Evolutionary conservation across 1,140 invertebrate genomes (phyloP).

Genomic region (Popillia japonica): DNA sequence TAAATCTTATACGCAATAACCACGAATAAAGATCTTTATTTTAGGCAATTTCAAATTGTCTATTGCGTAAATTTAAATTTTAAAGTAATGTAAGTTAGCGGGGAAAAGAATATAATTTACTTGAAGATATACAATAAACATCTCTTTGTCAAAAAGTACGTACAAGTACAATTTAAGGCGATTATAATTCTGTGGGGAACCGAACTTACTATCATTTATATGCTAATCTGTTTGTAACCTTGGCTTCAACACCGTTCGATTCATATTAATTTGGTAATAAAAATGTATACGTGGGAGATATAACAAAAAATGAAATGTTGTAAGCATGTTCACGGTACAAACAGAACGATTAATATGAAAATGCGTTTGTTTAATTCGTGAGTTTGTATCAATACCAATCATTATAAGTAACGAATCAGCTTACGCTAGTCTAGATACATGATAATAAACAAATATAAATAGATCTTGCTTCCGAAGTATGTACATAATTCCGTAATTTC

Average conservation of each 20-base stretch:
- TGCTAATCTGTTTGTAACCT: slow-evolving; percentile 9
- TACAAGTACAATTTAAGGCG: background rate
- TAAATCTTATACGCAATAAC: background rate
- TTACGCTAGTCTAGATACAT: background rate
- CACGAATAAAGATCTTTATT: background rate
- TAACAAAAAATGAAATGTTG: slow-evolving; percentile 25
- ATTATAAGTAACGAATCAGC: background rate
- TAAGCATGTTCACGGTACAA: background rate
- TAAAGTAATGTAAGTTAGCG: background rate
- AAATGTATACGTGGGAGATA: slow-evolving; percentile 13
- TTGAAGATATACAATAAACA: background rate
- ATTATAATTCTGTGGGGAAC: background rate
- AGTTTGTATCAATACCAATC: background rate
- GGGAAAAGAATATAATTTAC: background rate
- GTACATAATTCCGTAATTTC: too few species aligned
- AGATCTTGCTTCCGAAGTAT: too few species aligned
- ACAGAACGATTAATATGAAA: slow-evolving; percentile 28
- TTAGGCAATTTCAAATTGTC: background rate
- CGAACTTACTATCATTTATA: slow-evolving; percentile 23
- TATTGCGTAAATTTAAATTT: background rate
- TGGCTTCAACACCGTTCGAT: slow-evolving; percentile 20
- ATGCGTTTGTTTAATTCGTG: slow-evolving; percentile 3
- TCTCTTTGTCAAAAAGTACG: background rate
- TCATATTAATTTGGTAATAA: slow-evolving; percentile 34
- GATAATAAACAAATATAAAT: too few species aligned